Conservation (phyloP, 2,113 vertebrate genomes). For the Otocyon megalotis region DNA sequence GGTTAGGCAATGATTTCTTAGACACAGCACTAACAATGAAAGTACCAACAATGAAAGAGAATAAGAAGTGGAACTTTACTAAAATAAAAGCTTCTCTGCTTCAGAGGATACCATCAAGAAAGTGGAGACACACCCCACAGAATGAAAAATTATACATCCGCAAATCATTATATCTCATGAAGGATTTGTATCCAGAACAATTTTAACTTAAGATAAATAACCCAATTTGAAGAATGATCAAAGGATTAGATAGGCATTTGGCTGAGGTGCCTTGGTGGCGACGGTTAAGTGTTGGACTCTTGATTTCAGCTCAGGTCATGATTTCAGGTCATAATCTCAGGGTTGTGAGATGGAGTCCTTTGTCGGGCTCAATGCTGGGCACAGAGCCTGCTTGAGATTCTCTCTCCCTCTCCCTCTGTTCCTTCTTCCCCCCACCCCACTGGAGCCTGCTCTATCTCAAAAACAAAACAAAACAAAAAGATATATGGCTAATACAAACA, state of each 20-base stretch:
- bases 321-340: background rate
- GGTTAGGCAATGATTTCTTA: conserved; percentile 3
- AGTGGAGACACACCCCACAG: background rate
- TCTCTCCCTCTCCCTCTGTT: background rate
- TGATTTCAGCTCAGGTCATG: background rate
- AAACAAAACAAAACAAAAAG: background rate
- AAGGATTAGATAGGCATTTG: background rate
- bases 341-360: background rate
- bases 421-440: background rate
- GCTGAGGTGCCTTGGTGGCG: background rate
- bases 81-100: background rate
- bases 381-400: background rate
- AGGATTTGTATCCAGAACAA: background rate
- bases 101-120: background rate
- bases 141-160: background rate
- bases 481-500: background rate
- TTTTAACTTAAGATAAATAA: background rate
- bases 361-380: background rate
- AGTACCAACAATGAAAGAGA: background rate
- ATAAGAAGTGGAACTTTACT: background rate
- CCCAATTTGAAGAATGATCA: background rate
- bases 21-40: background rate
- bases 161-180: background rate
- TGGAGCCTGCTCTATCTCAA: background rate
- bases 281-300: background rate